phyloP scores from a whole-genome alignment of 2,888 invertebrate species.

The Drosophila putrida region DNA sequence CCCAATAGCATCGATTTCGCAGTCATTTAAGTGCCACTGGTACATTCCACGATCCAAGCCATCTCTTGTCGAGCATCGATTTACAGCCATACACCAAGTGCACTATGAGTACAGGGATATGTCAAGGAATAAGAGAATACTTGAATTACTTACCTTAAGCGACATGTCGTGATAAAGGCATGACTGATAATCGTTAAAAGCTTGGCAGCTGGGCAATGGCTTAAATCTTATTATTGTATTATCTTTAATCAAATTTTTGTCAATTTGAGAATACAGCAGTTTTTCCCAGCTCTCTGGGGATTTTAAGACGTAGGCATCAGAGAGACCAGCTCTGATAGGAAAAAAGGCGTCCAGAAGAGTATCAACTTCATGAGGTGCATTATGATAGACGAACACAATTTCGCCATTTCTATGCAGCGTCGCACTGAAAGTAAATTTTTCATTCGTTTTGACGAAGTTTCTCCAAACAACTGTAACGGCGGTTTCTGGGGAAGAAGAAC shows the following conservation, averaged over 20 bases:
- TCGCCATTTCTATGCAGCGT: not conserved
- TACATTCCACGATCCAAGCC: not conserved
- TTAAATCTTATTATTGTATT: slow-evolving; percentile 1
- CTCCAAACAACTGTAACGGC: not conserved
- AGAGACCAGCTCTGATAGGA: not conserved
- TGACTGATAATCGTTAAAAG: not conserved
- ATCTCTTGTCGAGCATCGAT: not conserved
- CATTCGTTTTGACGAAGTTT: not conserved
- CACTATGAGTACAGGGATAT: not conserved
- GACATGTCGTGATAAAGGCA: not conserved
- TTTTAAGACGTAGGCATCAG: not conserved
- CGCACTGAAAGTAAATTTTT: not conserved
- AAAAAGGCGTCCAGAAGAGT: not conserved
- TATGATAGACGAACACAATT: not conserved
- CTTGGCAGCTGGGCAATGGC: not conserved
- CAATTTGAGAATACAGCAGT: too few relatives aligned
- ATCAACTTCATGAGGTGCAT: not conserved
- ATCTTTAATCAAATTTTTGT: too few relatives aligned
- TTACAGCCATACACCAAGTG: slow-evolving; percentile 2
- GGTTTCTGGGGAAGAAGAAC: not conserved
- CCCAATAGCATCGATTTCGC: not conserved
- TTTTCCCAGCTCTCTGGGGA: too few relatives aligned
- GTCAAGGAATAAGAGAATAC: not conserved
- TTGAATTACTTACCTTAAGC: not conserved
- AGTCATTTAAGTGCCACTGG: not conserved